Conservation (phyloP, 2,888 invertebrate genomes). For the Drosophila koepferae region DNA sequence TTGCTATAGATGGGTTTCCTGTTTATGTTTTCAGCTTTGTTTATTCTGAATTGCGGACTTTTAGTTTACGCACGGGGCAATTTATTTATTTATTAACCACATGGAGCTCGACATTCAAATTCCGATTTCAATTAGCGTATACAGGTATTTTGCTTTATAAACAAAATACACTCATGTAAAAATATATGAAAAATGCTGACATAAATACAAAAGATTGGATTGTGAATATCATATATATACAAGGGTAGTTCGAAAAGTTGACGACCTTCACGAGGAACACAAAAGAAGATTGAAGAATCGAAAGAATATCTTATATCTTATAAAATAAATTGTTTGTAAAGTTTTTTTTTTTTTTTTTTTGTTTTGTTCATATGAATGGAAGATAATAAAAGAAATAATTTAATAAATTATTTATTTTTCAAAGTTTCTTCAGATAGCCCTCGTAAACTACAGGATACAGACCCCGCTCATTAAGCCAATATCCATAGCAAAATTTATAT, state of each 20-base stretch:
- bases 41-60: constrained; percentile 18
- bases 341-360: too few relatives aligned
- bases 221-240: constrained; percentile 5
- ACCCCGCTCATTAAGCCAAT: background rate
- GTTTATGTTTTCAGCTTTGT: constrained; percentile 23
- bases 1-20: constrained; percentile 12
- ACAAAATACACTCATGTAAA: constrained; percentile 8
- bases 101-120: constrained; percentile 20
- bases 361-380: too few relatives aligned
- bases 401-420: too few relatives aligned
- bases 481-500: background rate
- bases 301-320: background rate
- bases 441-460: background rate
- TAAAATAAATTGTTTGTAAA: background rate
- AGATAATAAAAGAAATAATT: too few relatives aligned
- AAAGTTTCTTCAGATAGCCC: background rate
- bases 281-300: background rate
- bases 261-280: background rate
- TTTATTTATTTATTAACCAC: constrained; percentile 56
- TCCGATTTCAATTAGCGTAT: constrained; percentile 31
- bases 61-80: constrained; percentile 15
- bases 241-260: background rate
- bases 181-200: constrained; percentile 5
- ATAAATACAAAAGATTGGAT: background rate
- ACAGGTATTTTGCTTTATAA: constrained; percentile 23